phyloP scores from a whole-genome alignment of 2,888 invertebrate genomes.

The Dasypolia templi region DNA sequence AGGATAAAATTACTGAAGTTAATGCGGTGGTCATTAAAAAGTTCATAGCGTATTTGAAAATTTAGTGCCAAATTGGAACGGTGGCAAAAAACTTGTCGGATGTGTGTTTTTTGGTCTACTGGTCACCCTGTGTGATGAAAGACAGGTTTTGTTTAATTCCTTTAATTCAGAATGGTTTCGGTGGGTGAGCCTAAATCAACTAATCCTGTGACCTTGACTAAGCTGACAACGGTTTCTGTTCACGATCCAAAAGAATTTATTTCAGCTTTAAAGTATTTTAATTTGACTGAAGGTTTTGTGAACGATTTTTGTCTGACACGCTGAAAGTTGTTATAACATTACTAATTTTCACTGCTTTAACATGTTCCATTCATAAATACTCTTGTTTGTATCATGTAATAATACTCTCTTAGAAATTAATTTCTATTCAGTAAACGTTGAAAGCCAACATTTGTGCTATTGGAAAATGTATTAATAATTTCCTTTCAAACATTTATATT shows the following conservation, averaged over 20 bases:
- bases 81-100: too few relatives aligned
- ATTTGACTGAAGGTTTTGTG: too few relatives aligned
- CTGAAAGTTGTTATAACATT: not conserved
- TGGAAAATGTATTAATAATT: not conserved
- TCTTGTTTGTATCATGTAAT: not conserved
- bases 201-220: conserved; percentile 28
- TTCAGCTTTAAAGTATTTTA: conserved; percentile 28
- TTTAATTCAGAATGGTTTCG: conserved; percentile 40
- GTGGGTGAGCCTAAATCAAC: conserved; percentile 11
- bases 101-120: too few relatives aligned
- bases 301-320: too few relatives aligned
- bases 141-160: conserved; percentile 7
- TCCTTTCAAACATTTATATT: not conserved
- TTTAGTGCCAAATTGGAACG: too few relatives aligned
- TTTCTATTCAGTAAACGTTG: not conserved
- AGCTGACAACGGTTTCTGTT: conserved; percentile 26
- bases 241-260: too few relatives aligned
- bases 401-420: too few relatives aligned
- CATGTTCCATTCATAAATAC: not conserved
- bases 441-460: not conserved
- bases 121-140: not conserved
- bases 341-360: not conserved
- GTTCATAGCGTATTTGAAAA: too few relatives aligned
- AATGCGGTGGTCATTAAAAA: too few relatives aligned
- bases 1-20: too few relatives aligned